Conservation (phyloP, 2,888 invertebrate species). For the Tipula helvola region DNA sequence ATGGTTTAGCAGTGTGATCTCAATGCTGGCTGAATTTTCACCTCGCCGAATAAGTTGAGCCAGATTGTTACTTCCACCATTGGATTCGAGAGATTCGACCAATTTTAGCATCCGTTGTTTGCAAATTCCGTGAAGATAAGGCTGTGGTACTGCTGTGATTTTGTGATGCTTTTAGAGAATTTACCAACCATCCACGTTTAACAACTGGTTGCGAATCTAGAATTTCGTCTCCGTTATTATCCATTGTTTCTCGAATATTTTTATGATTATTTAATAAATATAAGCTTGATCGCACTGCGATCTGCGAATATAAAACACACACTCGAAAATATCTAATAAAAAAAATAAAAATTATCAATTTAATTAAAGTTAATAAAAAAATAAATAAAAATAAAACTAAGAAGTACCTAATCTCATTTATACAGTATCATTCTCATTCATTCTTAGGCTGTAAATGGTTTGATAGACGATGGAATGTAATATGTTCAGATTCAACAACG, state of each 20-base stretch:
- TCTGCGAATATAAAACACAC: background rate
- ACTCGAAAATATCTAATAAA: too few relatives aligned
- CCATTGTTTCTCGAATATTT: background rate
- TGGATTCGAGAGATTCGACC: slow-evolving; percentile 38
- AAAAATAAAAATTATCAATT: too few relatives aligned
- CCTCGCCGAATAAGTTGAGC: slow-evolving; percentile 69
- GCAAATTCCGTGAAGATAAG: background rate
- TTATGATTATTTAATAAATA: background rate
- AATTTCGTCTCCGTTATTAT: background rate
- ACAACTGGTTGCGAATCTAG: background rate
- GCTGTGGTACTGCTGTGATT: background rate
- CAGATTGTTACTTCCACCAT: slow-evolving; percentile 56
- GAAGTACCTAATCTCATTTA: too few relatives aligned
- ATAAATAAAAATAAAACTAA: too few relatives aligned
- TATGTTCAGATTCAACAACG: too few relatives aligned
- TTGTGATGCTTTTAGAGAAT: background rate
- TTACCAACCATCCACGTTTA: background rate
- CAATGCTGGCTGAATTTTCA: slow-evolving; percentile 52
- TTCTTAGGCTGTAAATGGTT: too few relatives aligned
- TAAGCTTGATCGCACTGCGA: background rate
- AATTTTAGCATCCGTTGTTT: background rate
- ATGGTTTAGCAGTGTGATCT: slow-evolving; percentile 59
- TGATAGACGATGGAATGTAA: too few relatives aligned
- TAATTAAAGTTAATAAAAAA: too few relatives aligned
- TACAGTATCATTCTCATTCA: too few relatives aligned